Evolutionary conservation across 1,140 invertebrate species (phyloP), one percentile per base, ranked within the genome.

Genomic region (Ostrea denselamellosa): DNA sequence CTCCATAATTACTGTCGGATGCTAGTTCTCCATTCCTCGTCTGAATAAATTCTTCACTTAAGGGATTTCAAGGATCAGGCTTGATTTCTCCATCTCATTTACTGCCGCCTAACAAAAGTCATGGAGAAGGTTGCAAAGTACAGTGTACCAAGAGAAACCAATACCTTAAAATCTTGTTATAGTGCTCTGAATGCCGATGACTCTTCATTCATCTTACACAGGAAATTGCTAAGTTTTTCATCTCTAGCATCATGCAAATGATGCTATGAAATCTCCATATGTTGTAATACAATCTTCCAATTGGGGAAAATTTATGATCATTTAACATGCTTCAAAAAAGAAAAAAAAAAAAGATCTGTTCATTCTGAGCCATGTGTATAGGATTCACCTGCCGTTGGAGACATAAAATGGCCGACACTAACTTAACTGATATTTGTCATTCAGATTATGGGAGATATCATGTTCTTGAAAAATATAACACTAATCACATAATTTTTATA

Each of bases 161-260:
- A 62, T 62, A 62, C 56, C 56, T 62, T 62, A 14, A 62, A 62
- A 62, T 62, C 56, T 62, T 17, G n/a, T 62, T 62, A 62, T 19
- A 19, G 56, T 28, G 65, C n/a, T 25, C 25, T 14, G 68, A 77
- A 77, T 77, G 25, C 25, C 56, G 19, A 62, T 62, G 56, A 19
- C 68, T 14, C 28, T 14, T 77, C 68, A 77, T 77, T 34, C 68
- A 28, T 22, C 65, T 77, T 28, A 34, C 68, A 77, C 68, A 34
- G 68, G 68, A 77, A 77, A 77, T 77, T 77, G 28, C 68, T 77
- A 28, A 77, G 28, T 77, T 77, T 77, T 77, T 25, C 68, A 28
- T 77, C 68, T 77, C 28, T 9, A 77, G 56, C 22, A 10, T 28
- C 68, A 34, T 34, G 68, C 68, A 77, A 77, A 77, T 77, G 28